Evolutionary conservation across 2,888 invertebrate genomes (phyloP).

Genomic region (Hesperia comma): DNA sequence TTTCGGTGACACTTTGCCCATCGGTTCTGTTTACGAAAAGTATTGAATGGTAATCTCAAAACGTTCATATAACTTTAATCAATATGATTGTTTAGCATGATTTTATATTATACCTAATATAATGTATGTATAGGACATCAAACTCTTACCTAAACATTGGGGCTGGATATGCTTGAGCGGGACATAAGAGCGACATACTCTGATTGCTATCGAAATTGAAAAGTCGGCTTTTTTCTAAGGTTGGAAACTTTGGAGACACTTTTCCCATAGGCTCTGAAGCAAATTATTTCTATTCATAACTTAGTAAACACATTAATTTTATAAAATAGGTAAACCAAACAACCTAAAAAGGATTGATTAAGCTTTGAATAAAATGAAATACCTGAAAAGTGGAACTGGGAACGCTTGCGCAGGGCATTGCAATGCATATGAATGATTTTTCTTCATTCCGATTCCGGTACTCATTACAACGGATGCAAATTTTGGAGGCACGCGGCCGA

Average conservation of each 20-base stretch:
- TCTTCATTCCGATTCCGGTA: conserved; percentile 82
- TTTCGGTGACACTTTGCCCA: conserved; percentile 91
- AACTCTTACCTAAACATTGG: conserved; percentile 87
- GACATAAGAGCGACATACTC: conserved; percentile 84
- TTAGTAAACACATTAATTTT: neutral
- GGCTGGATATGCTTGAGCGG: conserved; percentile 88
- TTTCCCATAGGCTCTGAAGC: conserved; percentile 85
- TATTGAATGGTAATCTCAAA: conserved; percentile 33
- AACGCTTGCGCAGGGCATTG: conserved; percentile 87
- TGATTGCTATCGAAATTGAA: conserved; percentile 70
- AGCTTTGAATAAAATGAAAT: conserved; percentile 45
- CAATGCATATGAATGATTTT: conserved; percentile 77
- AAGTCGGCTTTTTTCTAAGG: conserved; percentile 72
- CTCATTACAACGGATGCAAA: conserved; percentile 86
- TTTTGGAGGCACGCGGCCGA: conserved; percentile 87
- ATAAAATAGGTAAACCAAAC: neutral
- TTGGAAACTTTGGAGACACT: conserved; percentile 86
- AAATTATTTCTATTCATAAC: conserved; percentile 45
- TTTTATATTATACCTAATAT: neutral
- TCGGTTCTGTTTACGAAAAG: conserved; percentile 85
- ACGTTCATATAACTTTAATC: neutral
- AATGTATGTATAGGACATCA: conserved; percentile 6
- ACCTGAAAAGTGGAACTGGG: conserved; percentile 86
- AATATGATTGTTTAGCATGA: neutral
- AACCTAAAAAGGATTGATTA: neutral